Evolutionary conservation across 2,888 invertebrate species (phyloP), one percentile per base, ranked within the genome.

Genomic region (Camponotus fellah): DNA sequence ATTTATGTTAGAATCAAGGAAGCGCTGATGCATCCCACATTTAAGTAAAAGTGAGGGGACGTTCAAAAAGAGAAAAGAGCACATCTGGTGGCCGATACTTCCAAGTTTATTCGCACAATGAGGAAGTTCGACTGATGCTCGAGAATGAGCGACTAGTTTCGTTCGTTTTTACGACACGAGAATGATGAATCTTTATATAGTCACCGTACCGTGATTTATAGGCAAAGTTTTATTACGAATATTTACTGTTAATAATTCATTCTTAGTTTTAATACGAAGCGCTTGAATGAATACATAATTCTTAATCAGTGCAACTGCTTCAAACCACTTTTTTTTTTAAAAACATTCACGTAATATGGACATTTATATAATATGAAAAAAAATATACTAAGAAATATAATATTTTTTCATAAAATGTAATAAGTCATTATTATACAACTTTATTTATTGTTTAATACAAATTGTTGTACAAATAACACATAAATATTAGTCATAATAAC

Each of bases 71-170:
- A 81, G 64, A 84, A 81, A 84, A 84, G 71, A 82, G 46, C 46
- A 9, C 40, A 58, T 3, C 60, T 12, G 62, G 8, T 66, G 37
- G 17, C 3, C 43, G 43, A 49, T 58, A 65, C 46, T n/a, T 74
- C 49, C 12, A 69, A 65, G 82, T 87, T 85, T 86, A 62, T 92
- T 84, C 71, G 76, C 76, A 65, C 32, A 14, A 49, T 4, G 32
- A 76, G 76, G 84, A 82, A 82, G 83, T 81, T 17, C 17, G 21
- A n/a, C 43, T 14, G 43, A 14, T 62, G 75, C 34, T 37, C 34
- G 65, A 21, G 58, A 79, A 71, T 21, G 58, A 71, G 43, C 58
- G 26, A 58, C 9, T 8, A 5, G 40, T 72, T 66, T 66, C 3
- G 58, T 12, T 10, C 17, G 26, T 71, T 72, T 72, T 58, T 58